Conservation (phyloP, 2,113 vertebrate genomes). For the Holacanthus passer region DNA sequence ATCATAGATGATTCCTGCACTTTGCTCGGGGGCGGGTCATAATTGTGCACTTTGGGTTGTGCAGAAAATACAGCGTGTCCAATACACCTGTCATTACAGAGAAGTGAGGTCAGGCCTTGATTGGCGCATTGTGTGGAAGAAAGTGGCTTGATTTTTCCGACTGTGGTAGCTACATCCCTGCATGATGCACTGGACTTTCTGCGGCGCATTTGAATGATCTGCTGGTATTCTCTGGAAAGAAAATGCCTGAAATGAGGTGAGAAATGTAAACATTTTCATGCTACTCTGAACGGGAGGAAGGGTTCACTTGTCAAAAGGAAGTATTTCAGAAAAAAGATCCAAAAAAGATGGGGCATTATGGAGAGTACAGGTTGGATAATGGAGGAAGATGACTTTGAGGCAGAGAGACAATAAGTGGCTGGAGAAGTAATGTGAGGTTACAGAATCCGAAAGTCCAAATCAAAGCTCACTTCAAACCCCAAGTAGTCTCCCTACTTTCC, state of each 20-base stretch:
- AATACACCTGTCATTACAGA: neutral
- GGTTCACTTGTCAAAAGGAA: conserved; percentile 11
- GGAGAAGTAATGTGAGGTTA: conserved; percentile 12
- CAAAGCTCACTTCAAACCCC: conserved; percentile 7
- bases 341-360: neutral
- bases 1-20: too few species aligned
- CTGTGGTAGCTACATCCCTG: neutral
- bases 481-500: neutral
- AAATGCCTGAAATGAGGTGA: neutral
- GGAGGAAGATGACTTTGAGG: conserved; percentile 1
- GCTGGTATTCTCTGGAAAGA: neutral
- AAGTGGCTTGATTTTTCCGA: conserved; percentile 7
- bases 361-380: neutral
- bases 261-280: neutral
- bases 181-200: neutral
- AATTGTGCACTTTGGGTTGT: neutral
- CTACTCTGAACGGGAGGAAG: neutral
- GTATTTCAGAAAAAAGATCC: neutral
- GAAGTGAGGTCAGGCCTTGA: neutral
- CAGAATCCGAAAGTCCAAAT: conserved; percentile 27
- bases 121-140: conserved; percentile 17
- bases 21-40: neutral
- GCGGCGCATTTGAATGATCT: neutral
- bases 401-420: conserved; percentile 8
- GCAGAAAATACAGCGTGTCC: neutral